These are phyloP conservation scores for Trachythela sp. DNA, from an alignment of 64 coral and sea anemone species.

Conservation along the genomic window DNA sequence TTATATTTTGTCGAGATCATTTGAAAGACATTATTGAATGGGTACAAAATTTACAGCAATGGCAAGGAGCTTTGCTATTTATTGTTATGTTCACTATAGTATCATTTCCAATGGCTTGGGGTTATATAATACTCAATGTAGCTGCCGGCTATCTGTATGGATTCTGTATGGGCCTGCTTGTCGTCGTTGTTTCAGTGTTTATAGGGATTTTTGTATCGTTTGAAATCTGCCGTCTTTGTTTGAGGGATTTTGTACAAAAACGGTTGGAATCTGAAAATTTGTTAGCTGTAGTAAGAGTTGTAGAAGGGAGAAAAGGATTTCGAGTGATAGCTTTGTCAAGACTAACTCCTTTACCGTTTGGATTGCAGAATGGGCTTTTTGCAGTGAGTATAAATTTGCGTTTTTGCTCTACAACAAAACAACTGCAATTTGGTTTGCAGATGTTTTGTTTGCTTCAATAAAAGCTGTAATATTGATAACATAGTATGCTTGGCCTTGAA, in stretches of 20 bases:
- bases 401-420: neutral
- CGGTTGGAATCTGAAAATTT: slow-evolving; percentile 85
- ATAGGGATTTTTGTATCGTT: slow-evolving; percentile 73
- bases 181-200: slow-evolving; percentile 69
- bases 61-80: slow-evolving; percentile 76
- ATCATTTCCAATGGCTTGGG: slow-evolving; percentile 98
- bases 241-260: slow-evolving; percentile 74
- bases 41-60: slow-evolving; percentile 80
- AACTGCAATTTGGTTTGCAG: neutral
- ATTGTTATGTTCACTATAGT: slow-evolving; percentile 95
- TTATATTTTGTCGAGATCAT: slow-evolving; percentile 78
- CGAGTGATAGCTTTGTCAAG: slow-evolving; percentile 90
- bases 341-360: slow-evolving; percentile 93
- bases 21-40: slow-evolving; percentile 86
- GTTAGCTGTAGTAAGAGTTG: slow-evolving; percentile 92
- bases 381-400: slow-evolving; percentile 58
- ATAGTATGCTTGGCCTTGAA: too few species aligned
- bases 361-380: slow-evolving; percentile 97
- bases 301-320: slow-evolving; percentile 76
- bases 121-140: slow-evolving; percentile 91
- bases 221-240: slow-evolving; percentile 74
- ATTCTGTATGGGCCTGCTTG: slow-evolving; percentile 60
- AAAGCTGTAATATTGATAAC: too few species aligned
- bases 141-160: slow-evolving; percentile 97
- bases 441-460: too few species aligned